Evolutionary conservation across 2,113 vertebrate species (phyloP), one percentile per base, ranked within the genome.

Genomic region (Hippocampus guttulatus): DNA sequence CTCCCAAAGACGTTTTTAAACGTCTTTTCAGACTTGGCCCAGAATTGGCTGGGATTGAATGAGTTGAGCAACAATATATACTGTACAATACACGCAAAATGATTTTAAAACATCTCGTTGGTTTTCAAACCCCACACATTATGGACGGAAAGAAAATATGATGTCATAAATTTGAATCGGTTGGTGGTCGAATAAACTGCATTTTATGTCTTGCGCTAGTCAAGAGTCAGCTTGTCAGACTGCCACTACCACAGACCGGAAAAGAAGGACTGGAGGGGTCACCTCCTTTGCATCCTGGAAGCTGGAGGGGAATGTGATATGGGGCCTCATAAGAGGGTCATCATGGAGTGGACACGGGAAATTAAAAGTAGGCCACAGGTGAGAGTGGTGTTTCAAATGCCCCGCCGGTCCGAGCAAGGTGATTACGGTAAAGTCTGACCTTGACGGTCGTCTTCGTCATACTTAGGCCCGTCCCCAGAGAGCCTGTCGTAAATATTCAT

Each of bases 291-390:
- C 41, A 84, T 86, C 75, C 81, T 91, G 79, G 91, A 90, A 82
- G 69, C 76, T 0, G 84, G 84, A 5, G 86, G 86, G 6, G 89
- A 89, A 70, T 68, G 78, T 0, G 90, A 92, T 79, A 87, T 92
- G 82, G 89, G 87, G 0, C 75, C 77, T 0, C 73, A 84, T 67
- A 90, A 89, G 61, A 78, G 90, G 54, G 68, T 86, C 81, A 92
- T 93, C 78, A 70, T 92, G 88, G 92, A 92, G 61, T 92, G 90
- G 92, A 85, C 81, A 0, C 73, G 79, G 45, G 79, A 81, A 67
- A 83, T 90, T 23, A 89, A 83, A 72, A 83, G 75, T 82, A 79
- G 74, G 45, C 73, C 84, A 71, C 80, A 92, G 88, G 92, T 92
- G 76, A 84, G 41, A 1, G 12, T 1, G 9, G 63, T 21, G 5